Percentiles rank a stretch among this genome's conserved stretches.
phyloP scores from a whole-genome alignment of 2,888 invertebrate genomes.

The Psylliodes chrysocephalus region DNA sequence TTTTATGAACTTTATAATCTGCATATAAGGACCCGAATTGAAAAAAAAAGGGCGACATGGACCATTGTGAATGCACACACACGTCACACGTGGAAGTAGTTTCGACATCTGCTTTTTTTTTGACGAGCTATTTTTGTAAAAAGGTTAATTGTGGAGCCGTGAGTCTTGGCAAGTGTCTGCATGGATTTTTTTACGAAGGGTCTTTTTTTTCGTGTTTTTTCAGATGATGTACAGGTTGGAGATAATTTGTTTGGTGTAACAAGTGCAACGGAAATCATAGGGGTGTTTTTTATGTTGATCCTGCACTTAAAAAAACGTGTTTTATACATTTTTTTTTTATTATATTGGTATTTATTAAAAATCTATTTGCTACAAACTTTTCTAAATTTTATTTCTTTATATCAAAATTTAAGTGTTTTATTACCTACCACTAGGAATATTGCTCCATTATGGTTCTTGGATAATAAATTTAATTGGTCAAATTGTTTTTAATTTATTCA shows the following conservation, averaged over 20 bases:
- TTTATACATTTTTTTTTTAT: no score
- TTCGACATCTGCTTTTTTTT: slow-evolving; percentile 37
- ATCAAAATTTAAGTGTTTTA: no score
- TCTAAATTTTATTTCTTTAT: no score
- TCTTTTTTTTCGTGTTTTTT: slow-evolving; percentile 27
- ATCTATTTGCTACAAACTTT: no score
- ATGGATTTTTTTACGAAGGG: slow-evolving; percentile 29
- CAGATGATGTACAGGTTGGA: slow-evolving; percentile 18
- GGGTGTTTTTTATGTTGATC: neutral
- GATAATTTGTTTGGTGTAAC: slow-evolving; percentile 17
- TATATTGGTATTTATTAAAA: no score
- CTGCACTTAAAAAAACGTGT: no score
- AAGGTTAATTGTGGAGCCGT: slow-evolving; percentile 31
- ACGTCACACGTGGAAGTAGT: slow-evolving; percentile 41
- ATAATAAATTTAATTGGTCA: no score
- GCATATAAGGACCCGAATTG: slow-evolving; percentile 45
- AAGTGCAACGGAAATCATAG: slow-evolving; percentile 16
- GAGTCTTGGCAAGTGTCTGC: slow-evolving; percentile 27
- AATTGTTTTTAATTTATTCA: no score
- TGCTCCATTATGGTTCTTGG: no score
- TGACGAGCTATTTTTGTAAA: slow-evolving; percentile 34
- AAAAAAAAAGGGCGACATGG: neutral
- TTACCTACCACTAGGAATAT: no score
- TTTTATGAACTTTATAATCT: slow-evolving; percentile 48
- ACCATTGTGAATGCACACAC: slow-evolving; percentile 23